Evolutionary conservation across 1,140 invertebrate genomes (phyloP), one percentile per base, ranked within the genome.

Genomic region (Bradysia coprophila): DNA sequence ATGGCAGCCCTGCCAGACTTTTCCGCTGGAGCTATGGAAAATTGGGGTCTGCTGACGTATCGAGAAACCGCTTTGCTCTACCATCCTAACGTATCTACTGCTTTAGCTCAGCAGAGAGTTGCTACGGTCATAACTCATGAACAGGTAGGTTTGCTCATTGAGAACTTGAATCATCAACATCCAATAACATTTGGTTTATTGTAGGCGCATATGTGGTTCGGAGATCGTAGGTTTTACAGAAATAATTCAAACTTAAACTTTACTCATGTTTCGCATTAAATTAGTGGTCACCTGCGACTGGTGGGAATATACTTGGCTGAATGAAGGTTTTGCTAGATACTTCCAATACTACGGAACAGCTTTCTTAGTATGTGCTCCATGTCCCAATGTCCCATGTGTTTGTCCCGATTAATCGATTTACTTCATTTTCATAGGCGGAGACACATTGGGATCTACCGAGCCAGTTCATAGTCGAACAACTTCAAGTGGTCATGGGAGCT

Each of bases 1-100:
- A 71, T 86, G 56, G 75, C 78, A 32, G 73, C 77, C 32, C 72
- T 84, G 41, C 81, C 81, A 3, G 80, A 85, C 61, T 92, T 91
- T 61, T 65, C 68, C 1, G 75, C 83, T 0, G 83, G 79, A 22
- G 88, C 84, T 20, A 86, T 89, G 81, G 84, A 88, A 55, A 85
- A 88, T 59, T 89, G 81, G 75, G 75, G 75, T 15, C 46, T 59
- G 21, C 50, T 64, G 11, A 59, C 57, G 10, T 63, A 61, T 45
- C 73, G 77, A 42, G 76, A 81, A 51, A 64, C 64, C 4, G 63
- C 64, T 31, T 51, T 81, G 8, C 57, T 80, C 43, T 71, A 64
- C 16, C 54, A 75, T 19, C 51, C 58, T 15, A 45, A 49, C 0
- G 54, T 66, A 9, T 65, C 64, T 0, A 70, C 66, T 6, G 53